Evolutionary conservation across 2,113 vertebrate genomes (phyloP).

Genomic region (Bufo gargarizans): DNA sequence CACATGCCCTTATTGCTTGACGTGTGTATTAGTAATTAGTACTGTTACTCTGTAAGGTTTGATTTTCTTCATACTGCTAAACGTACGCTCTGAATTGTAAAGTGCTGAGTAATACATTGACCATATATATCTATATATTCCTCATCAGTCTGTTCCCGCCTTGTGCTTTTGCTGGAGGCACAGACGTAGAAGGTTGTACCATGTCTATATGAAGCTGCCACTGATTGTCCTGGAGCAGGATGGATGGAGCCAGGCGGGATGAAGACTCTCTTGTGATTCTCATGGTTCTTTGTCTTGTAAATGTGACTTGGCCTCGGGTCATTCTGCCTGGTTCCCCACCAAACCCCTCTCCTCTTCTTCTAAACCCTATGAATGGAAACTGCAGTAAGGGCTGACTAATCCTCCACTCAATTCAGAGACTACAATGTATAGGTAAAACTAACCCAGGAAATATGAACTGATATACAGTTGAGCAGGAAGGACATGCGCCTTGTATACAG

Average conservation of each 20-base stretch:
- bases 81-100: no score
- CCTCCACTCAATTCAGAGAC: not conserved
- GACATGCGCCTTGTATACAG: no score
- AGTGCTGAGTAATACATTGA: no score
- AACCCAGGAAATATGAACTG: not conserved
- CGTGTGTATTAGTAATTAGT: no score
- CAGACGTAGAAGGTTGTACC: conserved; percentile 2
- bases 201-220: conserved; percentile 11
- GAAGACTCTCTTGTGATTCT: conserved; percentile 15
- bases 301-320: conserved; percentile 10
- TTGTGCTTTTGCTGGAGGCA: not conserved
- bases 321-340: not conserved
- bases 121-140: not conserved
- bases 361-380: conserved; percentile 15
- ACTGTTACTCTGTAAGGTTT: no score
- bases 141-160: not conserved
- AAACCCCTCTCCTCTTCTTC: not conserved
- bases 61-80: no score
- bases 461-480: not conserved
- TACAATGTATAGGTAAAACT: not conserved
- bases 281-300: conserved; percentile 14
- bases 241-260: conserved; percentile 40
- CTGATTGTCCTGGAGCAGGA: conserved; percentile 8
- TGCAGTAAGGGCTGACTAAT: not conserved
- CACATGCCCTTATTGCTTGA: no score